phyloP scores from a whole-genome alignment of 2,797 vertebrate species.

The Acanthiza pusilla region DNA sequence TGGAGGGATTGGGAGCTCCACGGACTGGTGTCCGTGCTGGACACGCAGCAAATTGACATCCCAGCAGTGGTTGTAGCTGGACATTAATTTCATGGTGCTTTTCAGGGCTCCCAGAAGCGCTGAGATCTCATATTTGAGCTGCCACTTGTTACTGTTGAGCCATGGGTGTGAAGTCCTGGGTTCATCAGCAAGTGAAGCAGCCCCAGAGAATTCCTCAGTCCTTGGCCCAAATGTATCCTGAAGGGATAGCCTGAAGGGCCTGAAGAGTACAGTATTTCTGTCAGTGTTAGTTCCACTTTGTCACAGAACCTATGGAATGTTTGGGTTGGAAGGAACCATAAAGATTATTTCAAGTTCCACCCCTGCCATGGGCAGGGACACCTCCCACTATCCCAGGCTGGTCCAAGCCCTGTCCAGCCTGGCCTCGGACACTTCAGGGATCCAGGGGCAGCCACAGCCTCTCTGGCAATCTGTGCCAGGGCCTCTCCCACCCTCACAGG shows the following conservation, averaged over 20 bases:
- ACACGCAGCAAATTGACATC: not conserved
- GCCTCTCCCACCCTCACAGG: not conserved
- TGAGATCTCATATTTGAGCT: not conserved
- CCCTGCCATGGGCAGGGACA: not conserved
- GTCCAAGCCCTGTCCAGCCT: accelerated
- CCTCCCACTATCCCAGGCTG: accelerated
- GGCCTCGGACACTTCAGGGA: not conserved
- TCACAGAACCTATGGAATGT: not conserved
- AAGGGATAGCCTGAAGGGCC: no score
- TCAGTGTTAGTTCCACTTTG: not conserved
- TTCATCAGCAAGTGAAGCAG: not conserved
- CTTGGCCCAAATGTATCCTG: accelerated
- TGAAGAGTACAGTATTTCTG: not conserved
- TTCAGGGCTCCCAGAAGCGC: not conserved
- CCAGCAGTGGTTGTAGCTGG: not conserved
- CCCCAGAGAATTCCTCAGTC: not conserved
- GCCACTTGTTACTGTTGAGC: not conserved
- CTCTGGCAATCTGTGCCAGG: not conserved
- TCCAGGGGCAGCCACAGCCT: not conserved
- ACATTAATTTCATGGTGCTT: not conserved
- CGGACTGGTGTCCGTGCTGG: not conserved
- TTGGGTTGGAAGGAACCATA: not conserved
- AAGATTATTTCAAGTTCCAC: not conserved
- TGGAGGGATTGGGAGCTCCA: not conserved
- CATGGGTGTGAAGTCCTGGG: accelerated